Conservation (phyloP, 2,888 invertebrate genomes). For the Biston stratarius region DNA sequence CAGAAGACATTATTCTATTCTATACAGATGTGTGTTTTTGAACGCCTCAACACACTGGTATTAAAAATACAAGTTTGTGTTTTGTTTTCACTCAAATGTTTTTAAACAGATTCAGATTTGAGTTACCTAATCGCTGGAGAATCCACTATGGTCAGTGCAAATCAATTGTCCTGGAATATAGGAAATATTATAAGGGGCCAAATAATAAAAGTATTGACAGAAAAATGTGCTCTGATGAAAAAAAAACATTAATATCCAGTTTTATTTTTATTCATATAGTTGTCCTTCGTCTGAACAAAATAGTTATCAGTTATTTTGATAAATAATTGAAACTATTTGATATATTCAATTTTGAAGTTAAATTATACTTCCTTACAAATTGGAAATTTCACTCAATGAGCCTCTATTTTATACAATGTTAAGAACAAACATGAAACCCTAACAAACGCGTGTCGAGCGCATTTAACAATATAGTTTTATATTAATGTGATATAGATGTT, state of each 20-base stretch:
- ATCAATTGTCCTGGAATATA: constrained; percentile 17
- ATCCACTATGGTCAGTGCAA: constrained; percentile 6
- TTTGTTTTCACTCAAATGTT: not conserved
- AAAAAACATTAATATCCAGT: not conserved
- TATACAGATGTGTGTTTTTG: not conserved
- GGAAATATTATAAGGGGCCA: constrained; percentile 5
- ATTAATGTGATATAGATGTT: constrained; percentile 24
- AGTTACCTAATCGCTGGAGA: no score
- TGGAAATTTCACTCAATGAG: not conserved
- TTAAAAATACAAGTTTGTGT: not conserved
- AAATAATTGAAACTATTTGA: constrained; percentile 36
- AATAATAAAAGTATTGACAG: not conserved
- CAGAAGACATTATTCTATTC: not conserved
- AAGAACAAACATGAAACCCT: no score
- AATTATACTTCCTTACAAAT: not conserved
- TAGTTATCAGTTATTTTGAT: constrained; percentile 36
- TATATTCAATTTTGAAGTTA: not conserved
- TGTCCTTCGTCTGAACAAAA: constrained; percentile 9
- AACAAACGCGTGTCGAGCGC: not conserved
- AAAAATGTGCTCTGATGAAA: constrained; percentile 2
- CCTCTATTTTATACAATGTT: no score
- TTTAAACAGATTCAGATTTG: no score
- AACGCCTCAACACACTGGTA: not conserved
- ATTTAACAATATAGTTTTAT: constrained; percentile 18
- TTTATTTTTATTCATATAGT: no score